phyloP scores from a whole-genome alignment of 2,113 vertebrate species.

The Eulemur rufifrons region DNA sequence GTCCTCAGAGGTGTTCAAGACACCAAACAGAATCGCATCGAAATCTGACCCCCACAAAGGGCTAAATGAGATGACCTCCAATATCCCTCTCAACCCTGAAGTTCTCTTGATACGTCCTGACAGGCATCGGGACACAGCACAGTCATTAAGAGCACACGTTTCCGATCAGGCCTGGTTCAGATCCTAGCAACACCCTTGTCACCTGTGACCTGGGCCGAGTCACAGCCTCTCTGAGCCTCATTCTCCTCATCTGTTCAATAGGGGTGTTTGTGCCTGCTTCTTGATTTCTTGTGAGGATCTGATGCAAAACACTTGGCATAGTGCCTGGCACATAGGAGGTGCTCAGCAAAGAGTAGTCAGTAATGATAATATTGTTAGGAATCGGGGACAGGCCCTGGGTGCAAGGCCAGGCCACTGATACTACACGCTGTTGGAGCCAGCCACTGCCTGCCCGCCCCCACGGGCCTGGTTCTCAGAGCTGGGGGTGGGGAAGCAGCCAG shows the following conservation, averaged over 20 bases:
- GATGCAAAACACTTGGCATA: not conserved
- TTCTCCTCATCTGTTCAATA: not conserved
- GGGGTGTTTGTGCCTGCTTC: not conserved
- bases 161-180: not conserved
- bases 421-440: accelerated
- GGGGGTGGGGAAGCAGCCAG: not conserved
- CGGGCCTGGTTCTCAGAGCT: not conserved
- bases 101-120: not conserved
- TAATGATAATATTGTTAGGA: not conserved
- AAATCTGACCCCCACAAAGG: not conserved
- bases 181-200: not conserved
- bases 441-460: not conserved
- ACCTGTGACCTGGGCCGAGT: not conserved
- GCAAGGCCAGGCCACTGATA: accelerated
- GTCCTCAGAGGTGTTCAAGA: not conserved
- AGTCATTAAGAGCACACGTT: not conserved
- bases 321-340: not conserved
- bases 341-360: not conserved
- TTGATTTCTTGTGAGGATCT: not conserved
- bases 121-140: accelerated
- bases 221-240: not conserved
- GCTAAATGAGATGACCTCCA: not conserved
- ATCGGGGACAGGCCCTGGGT: not conserved
- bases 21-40: not conserved
- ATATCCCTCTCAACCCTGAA: not conserved